Evolutionary conservation across 2,888 invertebrate species (phyloP), one percentile per base, ranked within the genome.

Genomic region (Ypsolopha sequella): DNA sequence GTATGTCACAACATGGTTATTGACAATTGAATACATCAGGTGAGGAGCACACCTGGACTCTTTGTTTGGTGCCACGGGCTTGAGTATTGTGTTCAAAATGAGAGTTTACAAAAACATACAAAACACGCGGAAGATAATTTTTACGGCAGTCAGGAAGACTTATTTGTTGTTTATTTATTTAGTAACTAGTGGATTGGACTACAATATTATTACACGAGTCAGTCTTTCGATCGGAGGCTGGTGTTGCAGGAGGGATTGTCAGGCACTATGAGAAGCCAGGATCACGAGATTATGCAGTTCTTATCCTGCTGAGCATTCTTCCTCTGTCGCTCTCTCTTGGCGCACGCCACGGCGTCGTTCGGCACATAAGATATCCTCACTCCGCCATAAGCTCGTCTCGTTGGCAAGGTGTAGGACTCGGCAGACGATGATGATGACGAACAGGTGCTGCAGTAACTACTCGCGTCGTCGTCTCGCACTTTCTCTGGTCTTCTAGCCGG

Each of bases 361-460:
- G 96, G 96, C 58, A 97, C 96, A 80, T 97, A 97, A 8, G 96
- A 95, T 64, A 96, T 95, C 60, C 96, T 85, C 10, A 96, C 95
- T 41, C 96, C 96, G 52, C 95, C 95, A 70, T 95, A 95, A 50
- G 94, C 94, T 53, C 94, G 88, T 60, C 95, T 82, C 41, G 95
- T 92, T 4, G 96, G 95, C 62, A 96, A 80, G 55, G 95, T 93
- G 74, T 96, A 96, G 58, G 95, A 94, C 65, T 94, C 92, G 58
- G 95, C 94, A 58, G 95, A 96, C 51, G 96, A 95, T 11, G 95
- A 95, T 34, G 95, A 94, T 0, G 95, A 96, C 58, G 97, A 97
- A 10, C 97, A 96, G 41, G 96, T 96, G 74, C 96, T 97, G 66
- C 93, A 92, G 71, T 93, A 85, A 69, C 95, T 94, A 59, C 91